phyloP scores from a whole-genome alignment of 53 echinoderm and acorn worm genomes.

The Apostichopus leukothele region DNA sequence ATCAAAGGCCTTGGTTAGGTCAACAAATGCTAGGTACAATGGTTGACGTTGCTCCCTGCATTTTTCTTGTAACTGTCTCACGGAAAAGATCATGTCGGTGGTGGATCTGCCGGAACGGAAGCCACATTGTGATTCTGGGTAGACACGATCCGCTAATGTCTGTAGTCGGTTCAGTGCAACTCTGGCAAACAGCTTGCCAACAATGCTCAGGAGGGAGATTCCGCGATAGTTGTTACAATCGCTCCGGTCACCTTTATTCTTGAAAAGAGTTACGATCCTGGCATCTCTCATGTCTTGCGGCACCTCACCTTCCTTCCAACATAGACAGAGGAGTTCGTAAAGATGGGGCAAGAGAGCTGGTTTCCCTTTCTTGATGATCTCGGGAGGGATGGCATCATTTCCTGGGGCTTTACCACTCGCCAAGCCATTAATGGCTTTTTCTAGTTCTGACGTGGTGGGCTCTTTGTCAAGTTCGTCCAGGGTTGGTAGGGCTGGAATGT shows the following conservation, averaged over 20 bases:
- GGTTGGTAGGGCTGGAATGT: not conserved
- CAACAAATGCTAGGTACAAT: too few relatives aligned
- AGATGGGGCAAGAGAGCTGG: not conserved
- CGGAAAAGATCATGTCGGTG: too few relatives aligned
- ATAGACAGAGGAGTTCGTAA: not conserved
- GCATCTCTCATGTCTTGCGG: constrained; percentile 10
- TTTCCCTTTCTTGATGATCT: constrained; percentile 22
- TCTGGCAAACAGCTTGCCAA: too few relatives aligned
- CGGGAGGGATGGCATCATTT: constrained; percentile 19
- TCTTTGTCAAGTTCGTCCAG: constrained; percentile 39
- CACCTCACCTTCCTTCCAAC: not conserved
- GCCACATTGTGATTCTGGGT: too few relatives aligned
- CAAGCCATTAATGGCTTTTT: not conserved
- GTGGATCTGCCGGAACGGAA: too few relatives aligned
- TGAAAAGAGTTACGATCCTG: not conserved
- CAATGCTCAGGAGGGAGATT: too few relatives aligned
- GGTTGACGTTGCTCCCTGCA: too few relatives aligned
- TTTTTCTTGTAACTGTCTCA: too few relatives aligned
- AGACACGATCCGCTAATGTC: too few relatives aligned
- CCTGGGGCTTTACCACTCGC: constrained; percentile 10
- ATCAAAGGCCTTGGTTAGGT: too few relatives aligned
- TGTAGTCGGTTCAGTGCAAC: too few relatives aligned
- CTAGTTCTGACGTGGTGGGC: not conserved
- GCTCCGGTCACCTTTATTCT: not conserved
- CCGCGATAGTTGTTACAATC: too few relatives aligned